Conservation (phyloP, 2,113 vertebrate species). For the Dromiciops gliroides region DNA sequence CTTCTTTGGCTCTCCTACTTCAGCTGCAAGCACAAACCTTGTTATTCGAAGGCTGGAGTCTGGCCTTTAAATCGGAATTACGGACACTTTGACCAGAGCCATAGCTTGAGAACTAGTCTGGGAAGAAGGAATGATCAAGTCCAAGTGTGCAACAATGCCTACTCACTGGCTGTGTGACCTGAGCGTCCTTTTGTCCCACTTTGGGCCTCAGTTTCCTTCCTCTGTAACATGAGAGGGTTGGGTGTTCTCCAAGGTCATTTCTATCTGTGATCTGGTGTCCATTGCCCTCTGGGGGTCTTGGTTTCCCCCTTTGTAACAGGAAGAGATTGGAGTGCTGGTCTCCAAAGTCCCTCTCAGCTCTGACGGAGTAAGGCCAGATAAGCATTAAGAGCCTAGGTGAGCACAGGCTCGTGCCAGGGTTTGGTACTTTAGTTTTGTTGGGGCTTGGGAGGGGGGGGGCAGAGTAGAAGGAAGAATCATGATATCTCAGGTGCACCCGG, state of each 20-base stretch:
- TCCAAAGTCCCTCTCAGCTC: neutral
- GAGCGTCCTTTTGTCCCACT: neutral
- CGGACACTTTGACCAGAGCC: neutral
- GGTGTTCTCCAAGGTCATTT: neutral
- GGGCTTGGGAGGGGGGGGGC: no score
- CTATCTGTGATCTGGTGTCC: neutral
- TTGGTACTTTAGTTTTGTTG: neutral
- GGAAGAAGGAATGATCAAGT: neutral
- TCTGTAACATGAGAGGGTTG: neutral
- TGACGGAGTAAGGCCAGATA: neutral
- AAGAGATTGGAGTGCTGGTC: neutral
- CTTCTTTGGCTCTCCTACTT: conserved; percentile 33
- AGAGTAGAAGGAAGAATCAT: neutral
- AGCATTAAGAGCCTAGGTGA: neutral
- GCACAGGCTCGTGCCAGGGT: neutral
- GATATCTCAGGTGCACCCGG: neutral
- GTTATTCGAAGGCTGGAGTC: neutral
- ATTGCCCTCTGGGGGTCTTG: neutral
- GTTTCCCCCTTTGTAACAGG: neutral
- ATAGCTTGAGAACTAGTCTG: neutral
- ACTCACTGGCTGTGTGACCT: no score
- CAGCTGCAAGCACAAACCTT: neutral
- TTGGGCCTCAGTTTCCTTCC: neutral
- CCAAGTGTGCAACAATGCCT: neutral
- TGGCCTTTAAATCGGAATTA: neutral